Percentiles rank a stretch among this genome's conserved stretches.
Evolutionary conservation across 2,113 vertebrate genomes (phyloP).

Genomic region (Beaufortia kweichowensis): DNA sequence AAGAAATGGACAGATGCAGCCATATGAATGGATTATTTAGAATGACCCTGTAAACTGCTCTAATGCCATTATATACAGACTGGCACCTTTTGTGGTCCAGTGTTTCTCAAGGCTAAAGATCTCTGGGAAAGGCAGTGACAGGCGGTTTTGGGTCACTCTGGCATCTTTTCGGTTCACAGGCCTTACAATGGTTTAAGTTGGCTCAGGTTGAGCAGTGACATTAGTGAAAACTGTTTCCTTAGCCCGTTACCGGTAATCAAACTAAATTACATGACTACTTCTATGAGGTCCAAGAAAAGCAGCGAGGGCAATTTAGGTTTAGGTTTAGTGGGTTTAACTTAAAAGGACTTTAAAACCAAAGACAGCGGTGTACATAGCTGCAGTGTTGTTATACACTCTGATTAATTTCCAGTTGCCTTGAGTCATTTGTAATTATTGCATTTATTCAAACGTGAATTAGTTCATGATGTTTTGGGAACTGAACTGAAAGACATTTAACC

Average conservation of each 20-base stretch:
- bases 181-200: slow-evolving; percentile 32
- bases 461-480: slow-evolving; percentile 10
- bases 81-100: slow-evolving; percentile 14
- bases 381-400: slow-evolving; percentile 28
- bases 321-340: slow-evolving; percentile 57
- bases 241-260: slow-evolving; percentile 67
- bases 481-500: neutral
- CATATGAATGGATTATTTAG: neutral
- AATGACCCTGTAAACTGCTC: neutral
- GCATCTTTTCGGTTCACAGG: slow-evolving; percentile 5
- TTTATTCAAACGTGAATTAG: slow-evolving; percentile 7
- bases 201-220: slow-evolving; percentile 51
- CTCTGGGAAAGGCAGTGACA: slow-evolving; percentile 19
- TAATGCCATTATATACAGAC: slow-evolving; percentile 5
- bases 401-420: slow-evolving; percentile 27
- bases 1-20: neutral
- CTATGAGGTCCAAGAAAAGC: slow-evolving; percentile 66
- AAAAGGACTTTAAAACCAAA: slow-evolving; percentile 48
- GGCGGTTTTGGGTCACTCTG: slow-evolving; percentile 4
- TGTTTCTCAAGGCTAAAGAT: neutral
- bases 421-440: slow-evolving; percentile 19
- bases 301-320: slow-evolving; percentile 57
- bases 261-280: slow-evolving; percentile 58
- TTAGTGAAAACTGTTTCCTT: slow-evolving; percentile 58
- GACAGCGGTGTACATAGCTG: slow-evolving; percentile 52